Evolutionary conservation across 2,797 vertebrate genomes (phyloP), one percentile per base, ranked within the genome.

Genomic region (Chloroceryle amazona): DNA sequence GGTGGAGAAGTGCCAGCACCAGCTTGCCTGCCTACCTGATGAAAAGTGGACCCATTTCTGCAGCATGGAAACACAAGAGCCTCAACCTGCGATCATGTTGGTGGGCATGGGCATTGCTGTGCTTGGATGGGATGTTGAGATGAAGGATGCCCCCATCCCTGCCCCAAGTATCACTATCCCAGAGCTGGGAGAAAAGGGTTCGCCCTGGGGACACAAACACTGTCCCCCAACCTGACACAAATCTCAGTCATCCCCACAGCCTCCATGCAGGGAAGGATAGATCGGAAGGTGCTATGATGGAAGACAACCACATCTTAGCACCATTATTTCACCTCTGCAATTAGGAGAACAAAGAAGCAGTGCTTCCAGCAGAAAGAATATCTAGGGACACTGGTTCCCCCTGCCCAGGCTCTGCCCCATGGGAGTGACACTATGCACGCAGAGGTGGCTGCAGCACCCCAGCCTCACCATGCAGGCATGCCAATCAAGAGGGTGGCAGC

Each of bases 281-380:
- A 14, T 51, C 2, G 1, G 51, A 1, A 1, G 57, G 28, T 2
- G 1, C 70, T 0, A 3, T 5, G 11, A 1, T 7, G 37, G 37
- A 51, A n/a, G 37, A 28, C 1, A 3, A 49, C 6, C 6, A 3
- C n/a, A 28, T 37, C 49, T 57, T 17, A 44, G 49, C 0, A 1
- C 37, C 2, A 0, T 46, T 91, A 81, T 81, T 76, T 87, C 62
- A n/a, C 33, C 57, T 70, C 20, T 28, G 29, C 46, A 76, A 1
- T 52, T 41, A 81, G 44, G 21, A 41, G 33, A 33, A 18, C 1
- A 2, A 70, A 71, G 57, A n/a, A 71, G 65, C 37, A 57, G 41
- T 3, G 11, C 25, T 54, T 46, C 47, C 2, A 2, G 42, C 66
- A 28, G 41, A 71, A 49, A 33, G 28, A 67, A 49, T 20, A 17